phyloP scores from a whole-genome alignment of 2,797 vertebrate genomes.

The Coregonus sp. region DNA sequence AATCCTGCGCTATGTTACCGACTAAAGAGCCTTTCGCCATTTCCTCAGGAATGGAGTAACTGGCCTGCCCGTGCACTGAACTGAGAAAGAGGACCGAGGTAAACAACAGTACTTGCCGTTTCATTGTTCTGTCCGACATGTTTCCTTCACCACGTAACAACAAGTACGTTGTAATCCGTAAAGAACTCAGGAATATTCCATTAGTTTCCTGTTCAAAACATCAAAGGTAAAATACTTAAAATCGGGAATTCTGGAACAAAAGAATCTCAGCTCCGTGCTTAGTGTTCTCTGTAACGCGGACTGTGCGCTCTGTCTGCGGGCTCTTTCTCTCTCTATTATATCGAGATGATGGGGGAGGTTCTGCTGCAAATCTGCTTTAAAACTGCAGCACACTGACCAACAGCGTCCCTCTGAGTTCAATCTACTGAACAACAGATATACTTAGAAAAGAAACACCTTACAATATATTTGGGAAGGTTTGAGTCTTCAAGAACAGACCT shows the following conservation, averaged over 20 bases:
- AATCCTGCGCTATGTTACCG: too few species aligned
- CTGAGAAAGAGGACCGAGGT: too few species aligned
- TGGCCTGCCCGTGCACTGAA: too few species aligned
- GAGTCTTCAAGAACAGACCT: too few species aligned
- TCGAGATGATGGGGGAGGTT: not conserved
- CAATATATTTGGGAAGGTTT: constrained; percentile 33
- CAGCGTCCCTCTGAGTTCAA: constrained; percentile 22
- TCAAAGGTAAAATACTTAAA: not conserved
- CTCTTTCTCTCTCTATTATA: not conserved
- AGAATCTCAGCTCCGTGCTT: not conserved
- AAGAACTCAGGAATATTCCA: not conserved
- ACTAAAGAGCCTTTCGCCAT: too few species aligned
- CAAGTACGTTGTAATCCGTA: not conserved
- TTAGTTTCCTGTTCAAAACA: not conserved
- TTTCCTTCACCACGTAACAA: not conserved
- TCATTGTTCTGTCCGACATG: constrained; percentile 14
- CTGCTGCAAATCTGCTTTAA: not conserved
- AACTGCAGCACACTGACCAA: constrained; percentile 14
- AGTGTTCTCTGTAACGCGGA: not conserved
- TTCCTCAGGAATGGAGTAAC: too few species aligned
- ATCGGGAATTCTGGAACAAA: not conserved
- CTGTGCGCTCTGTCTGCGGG: not conserved
- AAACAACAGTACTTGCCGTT: constrained; percentile 44
- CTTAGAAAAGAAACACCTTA: not conserved
- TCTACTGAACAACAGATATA: constrained; percentile 22